Percentiles rank a stretch among this genome's conserved stretches.
phyloP scores from a whole-genome alignment of 2,113 vertebrate species.

The Fukomys damarensis region DNA sequence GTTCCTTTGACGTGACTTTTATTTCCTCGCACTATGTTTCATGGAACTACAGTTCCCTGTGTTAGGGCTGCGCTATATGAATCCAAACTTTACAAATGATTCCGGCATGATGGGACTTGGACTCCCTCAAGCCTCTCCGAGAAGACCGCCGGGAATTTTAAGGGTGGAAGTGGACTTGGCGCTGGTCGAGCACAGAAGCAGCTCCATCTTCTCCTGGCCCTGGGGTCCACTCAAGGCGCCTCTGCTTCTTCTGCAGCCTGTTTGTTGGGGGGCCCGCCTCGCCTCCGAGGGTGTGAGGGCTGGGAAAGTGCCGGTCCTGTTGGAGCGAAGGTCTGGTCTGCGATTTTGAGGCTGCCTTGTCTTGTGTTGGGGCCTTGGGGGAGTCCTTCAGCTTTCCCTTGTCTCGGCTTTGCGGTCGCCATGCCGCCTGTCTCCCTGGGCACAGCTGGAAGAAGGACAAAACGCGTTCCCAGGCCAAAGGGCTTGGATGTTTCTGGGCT shows the following conservation, averaged over 20 bases:
- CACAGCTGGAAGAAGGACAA: background rate
- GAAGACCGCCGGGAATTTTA: background rate
- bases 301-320: background rate
- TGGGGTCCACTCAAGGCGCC: rapidly evolving
- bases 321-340: rapidly evolving
- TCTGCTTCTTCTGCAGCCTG: background rate
- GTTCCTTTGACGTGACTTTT: background rate
- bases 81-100: background rate
- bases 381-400: background rate
- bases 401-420: background rate
- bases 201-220: background rate
- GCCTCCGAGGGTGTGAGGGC: too few species aligned
- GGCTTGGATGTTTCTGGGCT: background rate
- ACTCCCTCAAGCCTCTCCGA: background rate
- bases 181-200: background rate
- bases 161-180: background rate
- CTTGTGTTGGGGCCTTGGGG: background rate
- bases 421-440: background rate
- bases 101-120: background rate
- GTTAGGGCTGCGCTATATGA: background rate
- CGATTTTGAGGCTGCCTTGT: background rate
- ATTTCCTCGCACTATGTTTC: background rate
- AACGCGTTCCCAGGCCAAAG: background rate
- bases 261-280: background rate
- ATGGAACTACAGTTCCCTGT: background rate